Base-by-base conservation (phyloP, 2,113 vertebrate species). In the Xenus cinereus region DNA sequence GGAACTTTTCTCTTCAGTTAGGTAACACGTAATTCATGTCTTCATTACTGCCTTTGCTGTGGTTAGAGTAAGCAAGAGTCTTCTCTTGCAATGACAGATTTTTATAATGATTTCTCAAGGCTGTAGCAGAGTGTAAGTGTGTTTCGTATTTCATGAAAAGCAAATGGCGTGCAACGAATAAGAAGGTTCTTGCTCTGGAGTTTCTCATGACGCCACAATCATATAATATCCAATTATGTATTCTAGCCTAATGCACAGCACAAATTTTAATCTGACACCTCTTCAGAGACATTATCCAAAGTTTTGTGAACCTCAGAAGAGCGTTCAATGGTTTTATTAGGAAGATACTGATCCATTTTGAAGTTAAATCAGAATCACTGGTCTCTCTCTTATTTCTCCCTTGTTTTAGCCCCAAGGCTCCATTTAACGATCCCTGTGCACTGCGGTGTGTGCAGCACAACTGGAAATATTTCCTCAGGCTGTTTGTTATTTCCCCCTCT, bases 91-190 rank as follows among this genome's bases (percentile, higher is more conserved):
- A 2, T 77, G 95, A 88, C 71, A 90, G 74, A 79, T 85, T 94
- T 95, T 95, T 83, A 88, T 66, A 62, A 84, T 76, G 79, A 96
- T 96, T 97, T 95, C 95, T 96, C 54, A 90, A 73, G 95, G 75
- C 87, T 87, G 78, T 46, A 91, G 63, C 54, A 41, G 26, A 19
- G 43, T 5, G 7, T 27, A 93, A 96, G 54, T 22, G 71, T 0
- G 0, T 83, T 93, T 84, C 2, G 0, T 93, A 90, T 95, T 94
- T 95, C 87, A 93, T 16, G 46, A 75, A 77, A 63, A 91, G 78
- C 67, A 96, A 95, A 94, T 71, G 60, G 59, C 18, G 9, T 91
- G 67, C 78, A 88, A 71, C 82, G 93, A 96, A 94, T 77, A 83
- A 82, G 93, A 89, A 91, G 18, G 45, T 28, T 85, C 68, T 90